Evolutionary conservation across 2,113 vertebrate genomes (phyloP).

Genomic region (Phalacrocorax aristotelis): DNA sequence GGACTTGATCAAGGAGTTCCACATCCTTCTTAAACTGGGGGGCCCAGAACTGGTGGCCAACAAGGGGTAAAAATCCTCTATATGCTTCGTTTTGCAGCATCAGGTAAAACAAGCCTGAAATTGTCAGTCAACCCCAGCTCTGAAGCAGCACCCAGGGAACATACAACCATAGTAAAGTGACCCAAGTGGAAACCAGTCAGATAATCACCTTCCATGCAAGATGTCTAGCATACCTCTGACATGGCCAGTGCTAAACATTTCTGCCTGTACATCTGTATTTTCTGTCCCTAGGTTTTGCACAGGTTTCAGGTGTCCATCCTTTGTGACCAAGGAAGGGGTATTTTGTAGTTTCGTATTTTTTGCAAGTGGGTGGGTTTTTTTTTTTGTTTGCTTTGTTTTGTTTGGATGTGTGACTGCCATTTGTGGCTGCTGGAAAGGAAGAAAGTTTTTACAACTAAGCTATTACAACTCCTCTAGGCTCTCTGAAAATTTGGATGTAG

Average conservation of each 20-base stretch:
- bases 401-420: not conserved
- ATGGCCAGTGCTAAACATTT: not conserved
- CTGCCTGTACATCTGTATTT: not conserved
- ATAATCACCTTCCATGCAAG: not conserved
- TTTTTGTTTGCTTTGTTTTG: not conserved
- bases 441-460: not conserved
- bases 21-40: too few species aligned
- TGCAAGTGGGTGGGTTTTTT: too few species aligned
- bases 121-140: not conserved
- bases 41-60: not conserved
- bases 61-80: not conserved
- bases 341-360: not conserved
- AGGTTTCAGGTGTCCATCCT: not conserved
- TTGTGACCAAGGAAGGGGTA: not conserved
- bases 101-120: not conserved
- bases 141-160: not conserved
- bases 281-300: not conserved
- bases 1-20: too few species aligned
- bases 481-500: constrained; percentile 12
- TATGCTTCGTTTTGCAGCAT: not conserved
- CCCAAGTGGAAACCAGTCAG: not conserved
- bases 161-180: not conserved
- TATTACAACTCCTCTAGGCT: not conserved
- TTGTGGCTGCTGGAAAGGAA: not conserved
- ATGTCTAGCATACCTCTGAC: not conserved